A percentile compares a stretch with the other conserved stretches of the same genome.
These are phyloP conservation scores for Rousettus madagascariensis DNA, from an alignment of 2,797 vertebrate species.

Conservation along the genomic window DNA sequence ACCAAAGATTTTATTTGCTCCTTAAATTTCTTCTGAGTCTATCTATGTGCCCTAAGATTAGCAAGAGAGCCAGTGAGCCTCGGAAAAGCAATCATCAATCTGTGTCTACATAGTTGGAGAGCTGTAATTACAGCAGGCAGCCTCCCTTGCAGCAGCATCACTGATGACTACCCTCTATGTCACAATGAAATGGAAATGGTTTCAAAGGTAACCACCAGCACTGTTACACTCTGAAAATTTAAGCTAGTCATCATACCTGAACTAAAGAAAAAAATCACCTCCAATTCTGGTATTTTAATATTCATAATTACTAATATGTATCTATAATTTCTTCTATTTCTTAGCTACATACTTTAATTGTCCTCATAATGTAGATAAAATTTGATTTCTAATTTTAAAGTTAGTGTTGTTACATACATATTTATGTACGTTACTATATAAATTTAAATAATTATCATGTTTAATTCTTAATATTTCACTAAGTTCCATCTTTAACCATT, in stretches of 20 bases:
- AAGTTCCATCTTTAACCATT: neutral
- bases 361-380: neutral
- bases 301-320: conserved; percentile 6
- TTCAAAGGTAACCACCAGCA: neutral
- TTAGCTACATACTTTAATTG: neutral
- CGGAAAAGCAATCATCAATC: neutral
- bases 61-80: neutral
- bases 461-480: neutral
- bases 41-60: neutral
- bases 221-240: neutral
- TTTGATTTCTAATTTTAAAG: neutral
- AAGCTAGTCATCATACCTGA: neutral
- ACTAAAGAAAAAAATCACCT: neutral
- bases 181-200: neutral
- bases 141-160: neutral
- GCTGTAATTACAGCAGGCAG: neutral
- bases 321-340: neutral
- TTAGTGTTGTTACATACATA: neutral
- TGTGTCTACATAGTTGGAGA: neutral
- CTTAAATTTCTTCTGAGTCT: neutral
- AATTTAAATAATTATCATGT: conserved; percentile 16
- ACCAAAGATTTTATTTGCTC: neutral
- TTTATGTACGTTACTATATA: neutral
- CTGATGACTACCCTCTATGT: neutral
- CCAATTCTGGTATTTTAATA: neutral